Evolutionary conservation across 2,113 vertebrate species (phyloP).

Genomic region (Lycaon pictus): DNA sequence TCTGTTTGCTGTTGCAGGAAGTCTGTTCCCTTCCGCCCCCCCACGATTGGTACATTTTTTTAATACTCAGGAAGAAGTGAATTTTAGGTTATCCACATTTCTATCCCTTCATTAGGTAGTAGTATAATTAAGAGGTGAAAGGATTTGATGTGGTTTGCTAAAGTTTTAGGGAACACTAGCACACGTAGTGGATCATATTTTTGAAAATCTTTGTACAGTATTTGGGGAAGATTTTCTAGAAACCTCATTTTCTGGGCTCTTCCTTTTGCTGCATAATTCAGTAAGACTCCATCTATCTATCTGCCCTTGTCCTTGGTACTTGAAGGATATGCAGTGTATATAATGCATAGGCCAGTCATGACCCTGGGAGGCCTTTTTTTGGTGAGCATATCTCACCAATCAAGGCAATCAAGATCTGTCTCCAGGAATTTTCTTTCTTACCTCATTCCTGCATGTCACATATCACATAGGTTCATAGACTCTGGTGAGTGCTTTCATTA

Average conservation of each 20-base stretch:
- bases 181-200: background rate
- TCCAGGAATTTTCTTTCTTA: constrained; percentile 59
- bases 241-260: constrained; percentile 16
- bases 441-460: constrained; percentile 52
- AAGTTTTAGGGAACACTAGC: constrained; percentile 40
- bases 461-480: constrained; percentile 49
- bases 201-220: constrained; percentile 35
- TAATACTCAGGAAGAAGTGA: background rate
- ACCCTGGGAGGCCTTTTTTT: constrained; percentile 5
- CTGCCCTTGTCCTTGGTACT: background rate
- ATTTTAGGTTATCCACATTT: constrained; percentile 24
- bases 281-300: background rate
- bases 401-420: constrained; percentile 27
- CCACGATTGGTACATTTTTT: background rate
- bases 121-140: constrained; percentile 48
- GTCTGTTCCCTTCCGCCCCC: no score
- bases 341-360: background rate
- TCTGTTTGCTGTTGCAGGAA: constrained; percentile 32
- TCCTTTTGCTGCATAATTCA: constrained; percentile 23
- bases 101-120: background rate
- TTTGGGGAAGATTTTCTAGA: constrained; percentile 39
- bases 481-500: constrained; percentile 44
- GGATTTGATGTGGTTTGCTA: constrained; percentile 53
- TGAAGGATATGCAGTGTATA: background rate
- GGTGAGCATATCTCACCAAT: background rate